These are phyloP conservation scores for Anodontia alba DNA, from an alignment of 2,888 invertebrate species.

Conservation along the genomic window DNA sequence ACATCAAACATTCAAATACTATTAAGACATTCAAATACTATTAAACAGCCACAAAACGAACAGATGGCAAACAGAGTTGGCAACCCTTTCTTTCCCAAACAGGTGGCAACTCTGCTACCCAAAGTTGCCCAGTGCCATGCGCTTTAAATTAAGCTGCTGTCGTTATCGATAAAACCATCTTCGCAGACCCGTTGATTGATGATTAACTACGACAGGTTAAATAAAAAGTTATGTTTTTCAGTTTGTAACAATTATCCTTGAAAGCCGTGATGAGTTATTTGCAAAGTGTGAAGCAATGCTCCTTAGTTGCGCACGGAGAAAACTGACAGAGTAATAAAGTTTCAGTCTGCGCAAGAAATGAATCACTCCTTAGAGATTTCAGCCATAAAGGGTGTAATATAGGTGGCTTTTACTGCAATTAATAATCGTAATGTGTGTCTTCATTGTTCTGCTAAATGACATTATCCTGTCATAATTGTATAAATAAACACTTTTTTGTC, in stretches of 20 bases:
- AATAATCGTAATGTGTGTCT: constrained; percentile 11
- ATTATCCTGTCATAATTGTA: neutral
- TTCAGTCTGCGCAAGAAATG: constrained; percentile 2
- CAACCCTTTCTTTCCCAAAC: too few species aligned
- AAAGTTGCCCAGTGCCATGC: too few species aligned
- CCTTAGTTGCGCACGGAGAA: neutral
- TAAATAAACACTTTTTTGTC: neutral
- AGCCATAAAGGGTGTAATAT: neutral
- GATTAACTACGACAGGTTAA: too few species aligned
- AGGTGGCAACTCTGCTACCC: too few species aligned
- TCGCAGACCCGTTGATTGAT: too few species aligned
- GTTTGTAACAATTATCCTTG: constrained; percentile 63
- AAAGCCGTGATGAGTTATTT: constrained; percentile 36
- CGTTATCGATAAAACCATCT: too few species aligned
- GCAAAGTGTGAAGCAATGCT: neutral
- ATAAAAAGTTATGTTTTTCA: constrained; percentile 35
- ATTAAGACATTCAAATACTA: too few species aligned
- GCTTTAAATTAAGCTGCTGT: too few species aligned
- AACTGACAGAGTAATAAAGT: neutral
- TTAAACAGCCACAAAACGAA: too few species aligned
- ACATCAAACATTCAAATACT: too few species aligned
- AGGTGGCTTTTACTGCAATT: constrained; percentile 3
- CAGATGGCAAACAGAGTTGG: too few species aligned
- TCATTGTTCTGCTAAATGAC: neutral
- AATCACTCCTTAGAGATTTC: neutral